These are phyloP conservation scores for Euproctis similis DNA, from an alignment of 2,888 invertebrate genomes.

Conservation along the genomic window DNA sequence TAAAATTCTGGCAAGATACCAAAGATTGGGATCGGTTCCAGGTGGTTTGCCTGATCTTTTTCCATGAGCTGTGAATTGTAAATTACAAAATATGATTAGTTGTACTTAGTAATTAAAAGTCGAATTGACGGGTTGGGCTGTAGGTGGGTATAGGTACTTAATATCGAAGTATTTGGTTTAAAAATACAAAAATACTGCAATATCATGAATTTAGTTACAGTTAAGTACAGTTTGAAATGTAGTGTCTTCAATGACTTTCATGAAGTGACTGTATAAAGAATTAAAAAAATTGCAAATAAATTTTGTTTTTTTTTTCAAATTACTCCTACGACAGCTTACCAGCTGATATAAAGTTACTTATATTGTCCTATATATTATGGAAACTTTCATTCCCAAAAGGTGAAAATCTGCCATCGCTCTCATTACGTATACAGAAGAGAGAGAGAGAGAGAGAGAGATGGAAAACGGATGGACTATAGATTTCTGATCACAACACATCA, in stretches of 20 bases:
- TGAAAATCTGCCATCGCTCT: conserved; percentile 1
- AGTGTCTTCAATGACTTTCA: too few species aligned
- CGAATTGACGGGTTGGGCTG: too few species aligned
- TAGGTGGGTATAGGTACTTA: conserved; percentile 1
- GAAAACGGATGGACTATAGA: background rate
- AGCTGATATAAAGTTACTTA: conserved; percentile 8
- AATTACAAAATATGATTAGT: too few species aligned
- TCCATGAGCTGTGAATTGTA: conserved; percentile 78
- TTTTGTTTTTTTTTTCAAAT: too few species aligned
- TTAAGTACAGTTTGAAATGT: too few species aligned
- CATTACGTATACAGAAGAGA: conserved; percentile 2
- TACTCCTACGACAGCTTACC: too few species aligned
- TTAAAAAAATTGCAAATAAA: too few species aligned
- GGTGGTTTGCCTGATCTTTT: conserved; percentile 71
- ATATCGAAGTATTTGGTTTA: background rate
- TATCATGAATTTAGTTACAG: too few species aligned
- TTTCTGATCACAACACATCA: conserved; percentile 8
- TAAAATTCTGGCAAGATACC: conserved; percentile 56
- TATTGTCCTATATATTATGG: conserved; percentile 13
- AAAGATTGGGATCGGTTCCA: conserved; percentile 47
- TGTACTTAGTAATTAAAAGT: too few species aligned
- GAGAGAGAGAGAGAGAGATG: conserved; percentile 3
- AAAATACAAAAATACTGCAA: too few species aligned
- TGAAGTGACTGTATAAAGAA: too few species aligned
- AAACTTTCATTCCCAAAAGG: conserved; percentile 10